Conservation (phyloP, 2,797 vertebrate species). For the Centroberyx gerrardi region DNA sequence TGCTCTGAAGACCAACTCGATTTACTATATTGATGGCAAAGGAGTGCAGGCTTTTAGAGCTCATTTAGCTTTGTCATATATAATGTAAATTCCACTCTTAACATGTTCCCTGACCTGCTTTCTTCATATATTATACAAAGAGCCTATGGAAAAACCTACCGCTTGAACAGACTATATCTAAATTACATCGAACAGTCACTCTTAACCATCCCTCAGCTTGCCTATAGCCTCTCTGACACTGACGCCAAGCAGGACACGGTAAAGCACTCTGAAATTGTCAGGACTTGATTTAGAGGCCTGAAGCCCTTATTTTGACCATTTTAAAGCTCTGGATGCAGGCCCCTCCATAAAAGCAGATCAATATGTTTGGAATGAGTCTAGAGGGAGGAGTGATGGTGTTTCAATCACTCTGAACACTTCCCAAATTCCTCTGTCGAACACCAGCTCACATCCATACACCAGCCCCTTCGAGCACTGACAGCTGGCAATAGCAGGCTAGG, state of each 20-base stretch:
- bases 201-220: slow-evolving; percentile 52
- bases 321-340: slow-evolving; percentile 58
- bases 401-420: slow-evolving; percentile 70
- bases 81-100: slow-evolving; percentile 75
- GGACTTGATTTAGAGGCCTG: slow-evolving; percentile 68
- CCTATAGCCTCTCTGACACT: slow-evolving; percentile 56
- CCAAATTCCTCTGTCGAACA: slow-evolving; percentile 68
- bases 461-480: slow-evolving; percentile 63
- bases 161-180: slow-evolving; percentile 58
- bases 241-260: slow-evolving; percentile 48
- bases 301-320: slow-evolving; percentile 69
- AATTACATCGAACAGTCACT: slow-evolving; percentile 54
- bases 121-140: slow-evolving; percentile 70
- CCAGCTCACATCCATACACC: slow-evolving; percentile 72
- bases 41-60: slow-evolving; percentile 72
- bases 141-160: slow-evolving; percentile 47
- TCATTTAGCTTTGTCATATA: slow-evolving; percentile 73
- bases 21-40: slow-evolving; percentile 69
- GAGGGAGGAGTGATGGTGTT: slow-evolving; percentile 66
- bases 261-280: slow-evolving; percentile 51
- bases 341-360: slow-evolving; percentile 70
- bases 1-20: slow-evolving; percentile 68
- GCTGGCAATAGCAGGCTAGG: slow-evolving; percentile 61
- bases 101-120: slow-evolving; percentile 72
- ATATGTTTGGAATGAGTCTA: slow-evolving; percentile 75